Percentiles rank a stretch among this genome's conserved stretches.
phyloP scores from a whole-genome alignment of 2,797 vertebrate genomes.

The Nasua narica region DNA sequence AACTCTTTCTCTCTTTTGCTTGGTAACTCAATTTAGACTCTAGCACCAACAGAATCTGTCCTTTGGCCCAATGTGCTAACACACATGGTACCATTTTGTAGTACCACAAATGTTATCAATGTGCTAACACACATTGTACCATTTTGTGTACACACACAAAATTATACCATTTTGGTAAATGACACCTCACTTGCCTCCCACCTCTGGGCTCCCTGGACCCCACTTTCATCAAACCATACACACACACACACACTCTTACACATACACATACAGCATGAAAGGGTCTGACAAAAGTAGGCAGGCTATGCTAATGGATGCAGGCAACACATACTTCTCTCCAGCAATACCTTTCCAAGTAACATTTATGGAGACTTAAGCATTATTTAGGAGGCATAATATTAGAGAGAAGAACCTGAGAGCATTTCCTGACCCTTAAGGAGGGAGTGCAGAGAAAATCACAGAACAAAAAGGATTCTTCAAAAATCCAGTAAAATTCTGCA shows the following conservation, averaged over 20 bases:
- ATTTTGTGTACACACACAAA: too few relatives aligned
- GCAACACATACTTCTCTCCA: background rate
- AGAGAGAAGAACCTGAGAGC: background rate
- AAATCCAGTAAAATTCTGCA: background rate
- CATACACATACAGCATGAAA: background rate
- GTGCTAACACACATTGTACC: too few relatives aligned
- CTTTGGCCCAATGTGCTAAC: background rate
- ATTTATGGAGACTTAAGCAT: background rate
- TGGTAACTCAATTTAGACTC: background rate
- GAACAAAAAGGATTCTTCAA: background rate
- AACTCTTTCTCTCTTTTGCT: background rate
- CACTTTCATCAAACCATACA: background rate
- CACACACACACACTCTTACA: background rate
- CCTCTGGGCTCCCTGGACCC: background rate
- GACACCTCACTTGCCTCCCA: background rate
- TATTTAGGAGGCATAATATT: background rate
- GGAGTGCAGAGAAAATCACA: background rate
- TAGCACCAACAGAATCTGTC: background rate
- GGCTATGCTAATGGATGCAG: background rate
- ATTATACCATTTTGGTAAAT: background rate
- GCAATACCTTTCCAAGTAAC: background rate
- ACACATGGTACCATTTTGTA: too few relatives aligned
- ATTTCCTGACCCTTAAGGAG: background rate
- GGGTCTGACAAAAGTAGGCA: background rate
- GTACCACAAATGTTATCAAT: too few relatives aligned